Evolutionary conservation across 1,140 invertebrate species (phyloP).

Genomic region (Halyomorpha halys): DNA sequence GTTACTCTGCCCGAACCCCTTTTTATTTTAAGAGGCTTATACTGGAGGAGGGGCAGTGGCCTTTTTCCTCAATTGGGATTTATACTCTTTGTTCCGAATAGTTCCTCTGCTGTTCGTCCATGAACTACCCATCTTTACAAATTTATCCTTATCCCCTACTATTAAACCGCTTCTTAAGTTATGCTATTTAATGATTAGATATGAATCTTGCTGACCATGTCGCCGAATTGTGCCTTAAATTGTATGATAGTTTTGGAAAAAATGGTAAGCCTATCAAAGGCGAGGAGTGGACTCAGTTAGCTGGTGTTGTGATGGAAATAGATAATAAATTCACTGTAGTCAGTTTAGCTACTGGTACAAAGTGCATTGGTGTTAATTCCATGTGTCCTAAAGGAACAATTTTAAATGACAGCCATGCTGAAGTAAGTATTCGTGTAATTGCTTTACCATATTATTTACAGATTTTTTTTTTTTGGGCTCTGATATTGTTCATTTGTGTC

Average conservation of each 20-base stretch:
- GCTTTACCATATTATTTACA: neutral
- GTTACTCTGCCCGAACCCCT: no score
- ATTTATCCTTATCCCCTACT: no score
- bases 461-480: no score
- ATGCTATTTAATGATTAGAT: no score
- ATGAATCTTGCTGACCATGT: constrained; percentile 23
- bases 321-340: constrained; percentile 50
- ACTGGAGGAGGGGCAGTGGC: no score
- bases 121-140: no score
- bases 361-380: constrained; percentile 70
- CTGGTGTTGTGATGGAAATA: constrained; percentile 52
- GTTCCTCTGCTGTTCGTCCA: no score
- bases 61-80: no score
- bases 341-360: constrained; percentile 77
- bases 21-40: no score
- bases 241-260: constrained; percentile 26
- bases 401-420: constrained; percentile 84
- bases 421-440: constrained; percentile 39
- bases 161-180: no score
- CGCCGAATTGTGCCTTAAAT: constrained; percentile 18
- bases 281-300: constrained; percentile 74
- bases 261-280: constrained; percentile 27
- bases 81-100: no score
- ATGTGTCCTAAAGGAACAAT: constrained; percentile 56
- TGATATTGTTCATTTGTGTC: no score